A percentile compares a stretch with the other conserved stretches of the same genome.
phyloP scores from a whole-genome alignment of 64 coral and sea anemone species.

The Montipora cactus region DNA sequence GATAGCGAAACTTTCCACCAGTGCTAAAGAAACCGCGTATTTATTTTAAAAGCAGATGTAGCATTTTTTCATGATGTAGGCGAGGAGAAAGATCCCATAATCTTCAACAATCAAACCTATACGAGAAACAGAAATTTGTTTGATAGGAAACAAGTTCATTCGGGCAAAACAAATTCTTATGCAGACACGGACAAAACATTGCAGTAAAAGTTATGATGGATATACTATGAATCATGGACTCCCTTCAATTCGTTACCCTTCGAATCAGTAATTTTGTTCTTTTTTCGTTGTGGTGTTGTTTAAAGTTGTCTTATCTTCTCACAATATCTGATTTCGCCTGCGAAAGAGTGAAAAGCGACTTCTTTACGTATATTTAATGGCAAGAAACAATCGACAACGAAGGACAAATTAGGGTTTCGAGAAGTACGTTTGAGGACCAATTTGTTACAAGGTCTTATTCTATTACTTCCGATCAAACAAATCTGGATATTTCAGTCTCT shows the following conservation, averaged over 20 bases:
- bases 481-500: constrained; percentile 44
- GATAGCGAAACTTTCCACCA: constrained; percentile 14
- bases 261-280: neutral
- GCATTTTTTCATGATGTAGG: constrained; percentile 21
- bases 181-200: no score
- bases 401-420: neutral
- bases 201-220: no score
- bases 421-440: constrained; percentile 36
- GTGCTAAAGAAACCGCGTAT: constrained; percentile 4
- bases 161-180: no score
- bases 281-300: neutral
- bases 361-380: neutral
- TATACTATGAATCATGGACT: neutral
- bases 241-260: neutral
- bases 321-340: neutral
- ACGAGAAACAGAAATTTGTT: neutral
- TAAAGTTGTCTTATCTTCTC: neutral
- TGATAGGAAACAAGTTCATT: neutral
- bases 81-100: constrained; percentile 17
- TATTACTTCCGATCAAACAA: constrained; percentile 61
- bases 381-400: neutral
- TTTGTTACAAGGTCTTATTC: constrained; percentile 45
- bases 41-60: constrained; percentile 47
- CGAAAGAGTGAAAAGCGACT: neutral
- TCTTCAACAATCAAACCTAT: neutral